Conservation (phyloP, 2,797 vertebrate species). For the Ispidina lecontei region DNA sequence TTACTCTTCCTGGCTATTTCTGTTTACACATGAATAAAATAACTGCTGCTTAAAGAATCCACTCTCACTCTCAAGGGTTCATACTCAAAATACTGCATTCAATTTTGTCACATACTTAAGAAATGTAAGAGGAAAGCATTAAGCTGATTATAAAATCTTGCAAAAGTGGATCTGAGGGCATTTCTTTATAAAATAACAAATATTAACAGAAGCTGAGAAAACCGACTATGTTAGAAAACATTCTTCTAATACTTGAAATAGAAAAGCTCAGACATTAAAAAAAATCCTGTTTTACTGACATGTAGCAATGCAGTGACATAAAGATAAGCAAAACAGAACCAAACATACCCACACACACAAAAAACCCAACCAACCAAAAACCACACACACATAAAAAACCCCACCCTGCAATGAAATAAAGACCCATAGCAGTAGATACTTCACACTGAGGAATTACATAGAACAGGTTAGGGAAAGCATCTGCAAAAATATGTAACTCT, state of each 20-base stretch:
- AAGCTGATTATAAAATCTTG: not conserved
- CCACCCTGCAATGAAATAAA: not conserved
- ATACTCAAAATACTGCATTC: not conserved
- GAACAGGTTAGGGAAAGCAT: rapidly evolving
- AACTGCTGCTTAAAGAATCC: not conserved
- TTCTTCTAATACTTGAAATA: not conserved
- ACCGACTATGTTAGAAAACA: not conserved
- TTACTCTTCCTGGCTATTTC: not conserved
- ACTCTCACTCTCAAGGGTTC: not conserved
- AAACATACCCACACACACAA: too few species aligned
- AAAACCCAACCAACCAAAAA: too few species aligned
- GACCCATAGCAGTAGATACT: not conserved
- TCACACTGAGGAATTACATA: not conserved
- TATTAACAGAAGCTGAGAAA: not conserved
- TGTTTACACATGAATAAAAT: not conserved
- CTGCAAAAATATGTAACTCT: not conserved
- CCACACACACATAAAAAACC: too few species aligned
- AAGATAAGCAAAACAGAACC: not conserved
- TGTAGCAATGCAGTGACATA: not conserved
- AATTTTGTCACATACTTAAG: not conserved
- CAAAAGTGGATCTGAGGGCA: not conserved
- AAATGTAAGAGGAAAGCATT: not conserved
- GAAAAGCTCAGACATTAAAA: not conserved
- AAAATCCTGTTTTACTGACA: not conserved
- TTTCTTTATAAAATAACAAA: not conserved